Evolutionary conservation across 37 sponge, comb jelly and placozoan species (phyloP).

Genomic region (Mnemiopsis leidyi): DNA sequence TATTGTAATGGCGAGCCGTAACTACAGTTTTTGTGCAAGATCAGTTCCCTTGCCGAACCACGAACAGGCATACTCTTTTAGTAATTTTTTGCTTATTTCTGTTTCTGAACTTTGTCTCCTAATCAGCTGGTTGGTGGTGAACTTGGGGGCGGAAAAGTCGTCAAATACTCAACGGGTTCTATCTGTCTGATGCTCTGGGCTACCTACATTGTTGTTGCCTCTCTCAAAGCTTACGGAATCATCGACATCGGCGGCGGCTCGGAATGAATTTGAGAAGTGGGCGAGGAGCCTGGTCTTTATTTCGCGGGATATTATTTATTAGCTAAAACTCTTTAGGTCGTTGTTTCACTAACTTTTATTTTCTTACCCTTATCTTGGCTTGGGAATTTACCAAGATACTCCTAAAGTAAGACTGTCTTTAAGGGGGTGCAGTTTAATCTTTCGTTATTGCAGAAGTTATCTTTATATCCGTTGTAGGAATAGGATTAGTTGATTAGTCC

Average conservation of each 20-base stretch:
- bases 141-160: constrained; percentile 66
- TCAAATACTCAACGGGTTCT: constrained; percentile 53
- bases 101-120: no score
- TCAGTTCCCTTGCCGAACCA: no score
- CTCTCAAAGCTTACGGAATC: constrained; percentile 69
- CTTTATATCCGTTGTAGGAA: not conserved
- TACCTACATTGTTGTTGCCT: constrained; percentile 69
- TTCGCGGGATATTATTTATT: not conserved
- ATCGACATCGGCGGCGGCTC: constrained; percentile 53
- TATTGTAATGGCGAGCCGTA: no score
- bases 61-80: no score
- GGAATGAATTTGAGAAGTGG: not conserved
- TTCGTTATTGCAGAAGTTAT: not conserved
- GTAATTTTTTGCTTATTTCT: no score
- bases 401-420: not conserved
- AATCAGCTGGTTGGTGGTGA: constrained; percentile 68
- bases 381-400: not conserved
- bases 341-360: not conserved
- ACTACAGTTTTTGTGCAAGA: no score
- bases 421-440: not conserved
- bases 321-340: not conserved
- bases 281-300: not conserved
- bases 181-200: constrained; percentile 71
- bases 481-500: not conserved
- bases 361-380: not conserved